Conservation (phyloP, 1,140 invertebrate species). For the Littorina saxatilis region DNA sequence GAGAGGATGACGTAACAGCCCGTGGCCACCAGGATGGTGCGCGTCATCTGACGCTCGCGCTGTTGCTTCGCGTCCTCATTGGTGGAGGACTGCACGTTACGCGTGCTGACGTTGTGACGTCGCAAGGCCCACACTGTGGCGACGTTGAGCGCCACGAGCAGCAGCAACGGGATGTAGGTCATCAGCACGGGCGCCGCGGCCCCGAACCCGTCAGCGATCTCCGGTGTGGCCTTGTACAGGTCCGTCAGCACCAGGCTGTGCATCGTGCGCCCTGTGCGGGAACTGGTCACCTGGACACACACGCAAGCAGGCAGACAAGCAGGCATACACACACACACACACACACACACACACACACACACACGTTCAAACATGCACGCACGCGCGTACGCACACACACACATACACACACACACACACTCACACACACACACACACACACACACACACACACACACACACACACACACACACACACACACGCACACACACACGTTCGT, state of each 20-base stretch:
- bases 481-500: no score
- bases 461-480: no score
- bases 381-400: constrained; percentile 8
- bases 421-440: no score
- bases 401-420: constrained; percentile 7
- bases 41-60: constrained; percentile 8
- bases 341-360: constrained; percentile 7
- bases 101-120: constrained; percentile 16
- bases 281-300: constrained; percentile 6
- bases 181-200: constrained; percentile 3
- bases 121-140: constrained; percentile 17
- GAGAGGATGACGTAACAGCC: constrained; percentile 10
- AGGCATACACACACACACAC: constrained; percentile 8
- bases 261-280: background rate
- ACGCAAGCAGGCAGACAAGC: background rate
- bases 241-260: background rate
- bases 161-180: constrained; percentile 14
- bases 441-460: no score
- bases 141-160: background rate
- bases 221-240: background rate
- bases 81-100: background rate
- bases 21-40: background rate
- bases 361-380: background rate
- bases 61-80: background rate
- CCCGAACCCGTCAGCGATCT: constrained; percentile 10